Evolutionary conservation across 2,888 invertebrate genomes (phyloP).

Genomic region (Candidula unifasciata): DNA sequence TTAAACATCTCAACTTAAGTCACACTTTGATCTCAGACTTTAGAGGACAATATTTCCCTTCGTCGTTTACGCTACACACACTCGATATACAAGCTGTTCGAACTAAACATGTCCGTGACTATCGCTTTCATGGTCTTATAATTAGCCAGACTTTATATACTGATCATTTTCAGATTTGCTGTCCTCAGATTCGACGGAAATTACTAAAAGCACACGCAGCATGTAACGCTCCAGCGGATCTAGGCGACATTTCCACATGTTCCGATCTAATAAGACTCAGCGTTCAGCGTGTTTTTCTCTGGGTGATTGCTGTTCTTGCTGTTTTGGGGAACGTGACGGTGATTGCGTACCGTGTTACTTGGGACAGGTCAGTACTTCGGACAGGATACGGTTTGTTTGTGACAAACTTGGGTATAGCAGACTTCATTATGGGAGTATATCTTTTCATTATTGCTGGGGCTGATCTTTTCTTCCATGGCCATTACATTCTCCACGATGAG

Average conservation of each 20-base stretch:
- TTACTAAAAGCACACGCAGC: neutral
- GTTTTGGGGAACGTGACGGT: neutral
- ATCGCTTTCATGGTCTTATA: neutral
- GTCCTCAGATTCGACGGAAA: neutral
- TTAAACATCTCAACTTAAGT: conserved; percentile 2
- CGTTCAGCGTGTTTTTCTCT: conserved; percentile 5
- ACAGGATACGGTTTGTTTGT: conserved; percentile 1
- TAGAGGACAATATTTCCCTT: neutral
- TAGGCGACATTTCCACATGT: conserved; percentile 59
- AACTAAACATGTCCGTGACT: neutral
- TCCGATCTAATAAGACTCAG: conserved; percentile 58
- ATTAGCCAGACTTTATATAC: conserved; percentile 15
- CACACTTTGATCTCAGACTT: neutral
- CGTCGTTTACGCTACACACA: neutral
- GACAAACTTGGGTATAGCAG: neutral
- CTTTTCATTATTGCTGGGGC: neutral
- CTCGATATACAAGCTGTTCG: conserved; percentile 20
- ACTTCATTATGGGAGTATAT: conserved; percentile 48
- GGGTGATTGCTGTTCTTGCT: neutral
- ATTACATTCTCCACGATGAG: neutral
- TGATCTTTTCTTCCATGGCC: neutral
- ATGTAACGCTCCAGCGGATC: conserved; percentile 52
- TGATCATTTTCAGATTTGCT: neutral
- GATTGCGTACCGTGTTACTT: neutral
- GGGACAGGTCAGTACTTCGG: neutral